Evolutionary conservation across 2,797 vertebrate species (phyloP), one percentile per base, ranked within the genome.

Genomic region (Cuculus canorus): DNA sequence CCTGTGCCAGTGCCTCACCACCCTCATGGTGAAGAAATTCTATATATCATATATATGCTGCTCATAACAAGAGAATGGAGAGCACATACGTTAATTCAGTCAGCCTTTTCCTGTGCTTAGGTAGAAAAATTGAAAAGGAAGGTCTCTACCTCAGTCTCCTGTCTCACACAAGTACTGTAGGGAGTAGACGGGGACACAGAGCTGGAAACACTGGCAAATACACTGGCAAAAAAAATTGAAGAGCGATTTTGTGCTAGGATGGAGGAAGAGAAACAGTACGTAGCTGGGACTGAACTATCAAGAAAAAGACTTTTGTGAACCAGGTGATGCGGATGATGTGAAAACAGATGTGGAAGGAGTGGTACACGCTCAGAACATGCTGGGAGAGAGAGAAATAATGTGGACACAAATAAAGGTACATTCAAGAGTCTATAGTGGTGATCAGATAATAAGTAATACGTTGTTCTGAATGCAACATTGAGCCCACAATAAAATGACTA

Each of bases 401-500:
- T 50, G n/a, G 5, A 64, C 12, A 52, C 39, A 57, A n/a, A 57
- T 9, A 68, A 73, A 56, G 21, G 10, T 53, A 32, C 33, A 27
- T 41, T 33, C 28, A 66, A 63, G n/a, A 25, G 33, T 52, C 18
- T 71, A 35, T 5, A 64, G 17, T 4, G 60, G 19, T 43, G 28
- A 48, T 48, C 13, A 48, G 61, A 82, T 87, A 54, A 60, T 57
- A 64, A 39, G 52, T 35, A 32, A 9, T 41, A 10, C 9, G 21
- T 50, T 3, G 0, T 9, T 65, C 7, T 52, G 30, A 30, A 19
- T 2, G 0, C 23, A 39, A 56, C 4, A 22, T 17, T 43, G 43
- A 37, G 43, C 11, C 13, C 13, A 48, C 27, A 56, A 24, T 10
- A 79, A 64, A 78, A 91, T 60, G 66, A 13, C 11, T 30, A 56